Conservation (phyloP, 2,888 invertebrate genomes). For the Orchesellides sinensis region DNA sequence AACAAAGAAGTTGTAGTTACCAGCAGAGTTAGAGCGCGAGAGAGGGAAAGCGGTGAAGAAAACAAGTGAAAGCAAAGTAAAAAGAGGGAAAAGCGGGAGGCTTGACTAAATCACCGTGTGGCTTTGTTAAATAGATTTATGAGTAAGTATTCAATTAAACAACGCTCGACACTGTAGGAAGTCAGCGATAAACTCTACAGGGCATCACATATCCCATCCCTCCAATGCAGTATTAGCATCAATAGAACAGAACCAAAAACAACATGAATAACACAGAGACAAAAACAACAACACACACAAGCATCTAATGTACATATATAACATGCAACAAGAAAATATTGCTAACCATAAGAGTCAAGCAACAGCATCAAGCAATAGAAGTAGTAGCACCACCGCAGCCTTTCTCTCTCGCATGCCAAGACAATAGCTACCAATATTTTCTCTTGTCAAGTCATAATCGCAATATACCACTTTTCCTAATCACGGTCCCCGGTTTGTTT, state of each 20-base stretch:
- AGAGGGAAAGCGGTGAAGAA: not conserved
- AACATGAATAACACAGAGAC: constrained; percentile 25
- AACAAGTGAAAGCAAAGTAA: constrained; percentile 5
- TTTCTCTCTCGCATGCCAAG: constrained; percentile 41
- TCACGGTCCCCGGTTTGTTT: constrained; percentile 38
- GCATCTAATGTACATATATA: too few species aligned
- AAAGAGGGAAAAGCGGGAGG: constrained; percentile 38
- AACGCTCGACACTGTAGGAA: constrained; percentile 56
- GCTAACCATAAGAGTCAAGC: constrained; percentile 31
- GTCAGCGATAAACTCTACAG: constrained; percentile 60
- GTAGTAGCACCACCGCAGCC: constrained; percentile 3
- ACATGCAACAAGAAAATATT: constrained; percentile 55
- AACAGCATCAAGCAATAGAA: too few species aligned
- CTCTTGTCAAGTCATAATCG: constrained; percentile 61
- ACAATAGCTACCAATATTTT: constrained; percentile 62
- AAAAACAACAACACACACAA: constrained; percentile 4
- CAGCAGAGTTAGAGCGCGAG: not conserved
- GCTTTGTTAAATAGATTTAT: constrained; percentile 66
- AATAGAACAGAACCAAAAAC: constrained; percentile 32
- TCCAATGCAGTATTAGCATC: constrained; percentile 38
- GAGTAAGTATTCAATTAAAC: constrained; percentile 65
- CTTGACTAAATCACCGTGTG: constrained; percentile 61
- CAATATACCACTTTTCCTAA: constrained; percentile 63
- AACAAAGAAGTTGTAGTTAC: constrained; percentile 31
- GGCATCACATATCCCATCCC: constrained; percentile 50